Evolutionary conservation across 2,113 vertebrate species (phyloP), one percentile per base, ranked within the genome.

Genomic region (Periophthalmus modestus): DNA sequence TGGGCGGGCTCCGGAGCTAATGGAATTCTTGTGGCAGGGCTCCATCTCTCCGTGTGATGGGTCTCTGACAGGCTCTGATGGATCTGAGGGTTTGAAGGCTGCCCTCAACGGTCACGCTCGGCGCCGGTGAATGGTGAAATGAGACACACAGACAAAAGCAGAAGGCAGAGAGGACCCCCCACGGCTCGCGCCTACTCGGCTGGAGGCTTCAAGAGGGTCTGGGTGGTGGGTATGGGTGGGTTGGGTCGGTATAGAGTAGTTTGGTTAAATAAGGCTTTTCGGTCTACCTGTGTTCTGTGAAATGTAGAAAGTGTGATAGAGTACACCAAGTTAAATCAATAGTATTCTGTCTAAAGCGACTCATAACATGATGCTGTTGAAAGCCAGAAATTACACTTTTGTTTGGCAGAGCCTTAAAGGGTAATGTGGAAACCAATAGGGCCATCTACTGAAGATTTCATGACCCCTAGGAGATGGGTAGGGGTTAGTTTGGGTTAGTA

Each of bases 91-190:
- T 85, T 93, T 93, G 91, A 94, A 89, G 90, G 83, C 81, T 72
- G 82, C n/a, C 77, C 80, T 94, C 92, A 10, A 93, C 92, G 92
- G 91, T 90, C 65, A 68, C 87, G 91, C 93, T 84, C 88, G 86
- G 92, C n/a, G n/a, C 89, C 95, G 95, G 95, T 95, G 91, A 93
- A 95, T 93, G 94, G 95, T 95, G 94, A 94, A 94, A 95, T 94
- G 94, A 95, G 93, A 95, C 85, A 93, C 93, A 91, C 94, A 94
- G 92, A 92, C 88, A 92, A 92, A 91, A 88, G 91, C 89, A 88
- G 91, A 71, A 83, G 82, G 86, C 78, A 82, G 85, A 82, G 82
- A 73, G 78, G 74, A 75, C 78, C 84, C n/a, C 39, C 36, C 62
- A 65, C 33, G 2, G 55, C 65, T 57, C 82, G 73, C 66, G 21